Evolutionary conservation across 2,113 vertebrate species (phyloP).

Genomic region (Halcyon senegalensis): DNA sequence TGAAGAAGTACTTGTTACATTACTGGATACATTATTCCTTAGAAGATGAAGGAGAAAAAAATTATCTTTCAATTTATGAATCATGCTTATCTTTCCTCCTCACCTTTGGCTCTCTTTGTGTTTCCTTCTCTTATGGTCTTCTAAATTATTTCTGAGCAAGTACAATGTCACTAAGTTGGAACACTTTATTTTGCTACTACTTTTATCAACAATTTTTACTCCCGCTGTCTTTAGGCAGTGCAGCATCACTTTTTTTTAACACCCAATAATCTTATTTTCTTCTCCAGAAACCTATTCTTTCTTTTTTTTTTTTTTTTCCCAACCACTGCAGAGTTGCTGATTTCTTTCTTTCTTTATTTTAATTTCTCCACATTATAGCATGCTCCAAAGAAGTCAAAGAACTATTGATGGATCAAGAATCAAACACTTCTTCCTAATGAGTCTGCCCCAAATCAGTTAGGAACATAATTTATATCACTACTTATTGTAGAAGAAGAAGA

Average conservation of each 20-base stretch:
- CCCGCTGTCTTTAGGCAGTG: not conserved
- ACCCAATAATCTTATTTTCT: not conserved
- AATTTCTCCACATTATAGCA: not conserved
- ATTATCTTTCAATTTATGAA: slow-evolving; percentile 73
- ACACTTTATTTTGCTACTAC: slow-evolving; percentile 23
- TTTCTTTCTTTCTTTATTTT: not conserved
- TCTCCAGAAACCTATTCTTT: not conserved
- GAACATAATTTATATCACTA: not conserved
- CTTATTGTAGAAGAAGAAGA: not conserved
- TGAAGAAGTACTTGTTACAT: slow-evolving; percentile 70
- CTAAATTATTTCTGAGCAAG: slow-evolving; percentile 69
- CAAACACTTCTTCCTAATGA: not conserved
- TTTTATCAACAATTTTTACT: not conserved
- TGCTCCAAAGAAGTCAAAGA: not conserved
- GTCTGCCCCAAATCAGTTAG: not conserved
- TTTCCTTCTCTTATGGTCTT: slow-evolving; percentile 41
- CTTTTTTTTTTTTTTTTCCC: not conserved
- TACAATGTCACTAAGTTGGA: slow-evolving; percentile 1
- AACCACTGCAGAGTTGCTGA: not conserved
- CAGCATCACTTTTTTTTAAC: not conserved
- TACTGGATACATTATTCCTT: slow-evolving; percentile 58
- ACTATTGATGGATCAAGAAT: not conserved
- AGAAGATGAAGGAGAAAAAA: slow-evolving; percentile 27
- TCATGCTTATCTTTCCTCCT: slow-evolving; percentile 74
- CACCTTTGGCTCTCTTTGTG: slow-evolving; percentile 73